These are phyloP conservation scores for Enhydra lutris DNA, from an alignment of 2,113 vertebrate species.

Conservation along the genomic window DNA sequence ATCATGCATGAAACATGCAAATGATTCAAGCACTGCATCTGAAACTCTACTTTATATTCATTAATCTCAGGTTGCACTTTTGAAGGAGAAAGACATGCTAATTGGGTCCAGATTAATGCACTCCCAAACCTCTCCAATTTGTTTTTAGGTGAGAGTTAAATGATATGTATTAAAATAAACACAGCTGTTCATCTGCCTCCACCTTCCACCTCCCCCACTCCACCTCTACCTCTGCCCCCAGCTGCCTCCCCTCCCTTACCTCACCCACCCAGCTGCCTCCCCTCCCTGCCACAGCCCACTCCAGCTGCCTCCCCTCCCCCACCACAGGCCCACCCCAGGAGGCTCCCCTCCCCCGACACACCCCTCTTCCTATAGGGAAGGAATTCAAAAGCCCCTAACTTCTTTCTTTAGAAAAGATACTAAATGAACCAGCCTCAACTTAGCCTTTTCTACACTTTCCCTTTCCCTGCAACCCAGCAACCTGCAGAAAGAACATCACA, in stretches of 20 bases:
- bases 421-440: neutral
- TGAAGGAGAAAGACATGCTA: conserved; percentile 80
- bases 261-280: neutral
- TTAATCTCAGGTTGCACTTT: conserved; percentile 85
- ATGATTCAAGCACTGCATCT: conserved; percentile 85
- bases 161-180: conserved; percentile 81
- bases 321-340: conserved; percentile 15
- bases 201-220: neutral
- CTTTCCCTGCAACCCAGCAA: neutral
- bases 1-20: conserved; percentile 88
- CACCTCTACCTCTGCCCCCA: conserved; percentile 29
- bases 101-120: conserved; percentile 85
- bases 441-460: neutral
- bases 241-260: conserved; percentile 30
- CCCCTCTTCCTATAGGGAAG: conserved; percentile 34
- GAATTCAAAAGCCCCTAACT: neutral
- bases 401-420: conserved; percentile 10
- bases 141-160: conserved; percentile 81
- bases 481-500: neutral
- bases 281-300: neutral
- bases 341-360: neutral
- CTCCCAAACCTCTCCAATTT: conserved; percentile 83
- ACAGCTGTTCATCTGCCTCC: conserved; percentile 75
- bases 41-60: conserved; percentile 84
- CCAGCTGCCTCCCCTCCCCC: conserved; percentile 51